Base-by-base conservation (phyloP, 2,113 vertebrate genomes). In the mouse (Mus musculus) region DNA sequence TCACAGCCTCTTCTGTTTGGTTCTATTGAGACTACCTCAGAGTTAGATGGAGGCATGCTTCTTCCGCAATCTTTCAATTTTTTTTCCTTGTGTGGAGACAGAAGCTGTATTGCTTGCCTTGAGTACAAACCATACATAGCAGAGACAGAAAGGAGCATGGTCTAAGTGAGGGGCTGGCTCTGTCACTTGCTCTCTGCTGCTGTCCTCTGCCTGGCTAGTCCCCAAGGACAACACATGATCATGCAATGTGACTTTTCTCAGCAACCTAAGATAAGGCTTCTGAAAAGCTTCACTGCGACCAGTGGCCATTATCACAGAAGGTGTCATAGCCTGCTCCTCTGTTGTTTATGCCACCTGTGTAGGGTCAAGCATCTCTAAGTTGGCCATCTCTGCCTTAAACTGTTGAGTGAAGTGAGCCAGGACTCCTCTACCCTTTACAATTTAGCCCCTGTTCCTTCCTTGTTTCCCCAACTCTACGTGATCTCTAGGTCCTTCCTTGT, bases 211-310 rank as follows among this genome's bases (percentile, higher is more conserved):
- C 61, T 11, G 11, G 63, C 13, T 30, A 39, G 59, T 26, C 20
- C 28, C 78, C 42, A 5, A 5, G 52, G 36, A 59, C 17, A 46
- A 11, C 6, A 65, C 52, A 24, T 0, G 24, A 20, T n/a, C 85
- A 73, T 0, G 1, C 2, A 49, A 63, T 39, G 28, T 76, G 72
- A 80, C 52, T 88, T 96, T 75, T 36, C 77, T 33, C 52, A 91
- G 9, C 42, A 26, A 33, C 30, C 7, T n/a, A 61, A 86, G 86
- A n/a, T 65, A 14, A 81, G 19, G 67, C 8, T 84, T 76, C 65
- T 95, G 77, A 94, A 94, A 95, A 87, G 46, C 67, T 91, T 72
- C 20, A 61, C 24, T 87, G 46, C 9, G 39, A 89, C 10, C 28
- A 59, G 82, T 20, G 33, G 33, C 36, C 84, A 93, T 71, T 88